A percentile compares a stretch with the other conserved stretches of the same genome.
Conservation (phyloP, 2,113 vertebrate genomes). For the Montifringilla adamsi region DNA sequence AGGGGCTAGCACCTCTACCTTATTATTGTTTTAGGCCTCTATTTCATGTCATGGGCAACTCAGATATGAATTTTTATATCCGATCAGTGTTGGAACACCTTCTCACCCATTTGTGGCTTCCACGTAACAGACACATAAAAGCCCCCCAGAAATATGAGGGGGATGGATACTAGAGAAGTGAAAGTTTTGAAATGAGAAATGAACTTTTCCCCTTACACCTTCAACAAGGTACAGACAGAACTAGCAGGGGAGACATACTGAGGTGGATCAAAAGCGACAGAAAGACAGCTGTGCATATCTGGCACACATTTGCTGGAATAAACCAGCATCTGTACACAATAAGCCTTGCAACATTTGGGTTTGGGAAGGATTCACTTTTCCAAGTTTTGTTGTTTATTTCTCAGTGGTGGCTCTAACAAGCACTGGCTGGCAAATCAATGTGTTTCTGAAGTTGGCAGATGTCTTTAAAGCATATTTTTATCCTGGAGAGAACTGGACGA, state of each 20-base stretch:
- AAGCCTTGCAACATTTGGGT: background rate
- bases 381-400: background rate
- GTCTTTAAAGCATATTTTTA: background rate
- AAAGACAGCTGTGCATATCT: constrained; percentile 49
- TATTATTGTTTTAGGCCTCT: background rate
- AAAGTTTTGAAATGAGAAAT: background rate
- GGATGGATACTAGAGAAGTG: background rate
- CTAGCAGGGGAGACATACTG: background rate
- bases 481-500: background rate
- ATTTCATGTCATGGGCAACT: background rate
- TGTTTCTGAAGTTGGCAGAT: background rate
- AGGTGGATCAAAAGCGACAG: constrained; percentile 58
- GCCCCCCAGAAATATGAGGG: background rate
- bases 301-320: constrained; percentile 20
- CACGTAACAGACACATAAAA: background rate
- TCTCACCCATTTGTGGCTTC: background rate
- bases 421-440: background rate
- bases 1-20: background rate
- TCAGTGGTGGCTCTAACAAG: background rate
- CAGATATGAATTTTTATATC: background rate
- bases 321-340: constrained; percentile 16
- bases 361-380: constrained; percentile 2
- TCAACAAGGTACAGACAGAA: background rate
- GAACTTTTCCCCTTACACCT: constrained; percentile 18
- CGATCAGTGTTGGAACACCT: fast-evolving